phyloP scores from a whole-genome alignment of 2,888 invertebrate species.

The Caenorhabditis angaria region DNA sequence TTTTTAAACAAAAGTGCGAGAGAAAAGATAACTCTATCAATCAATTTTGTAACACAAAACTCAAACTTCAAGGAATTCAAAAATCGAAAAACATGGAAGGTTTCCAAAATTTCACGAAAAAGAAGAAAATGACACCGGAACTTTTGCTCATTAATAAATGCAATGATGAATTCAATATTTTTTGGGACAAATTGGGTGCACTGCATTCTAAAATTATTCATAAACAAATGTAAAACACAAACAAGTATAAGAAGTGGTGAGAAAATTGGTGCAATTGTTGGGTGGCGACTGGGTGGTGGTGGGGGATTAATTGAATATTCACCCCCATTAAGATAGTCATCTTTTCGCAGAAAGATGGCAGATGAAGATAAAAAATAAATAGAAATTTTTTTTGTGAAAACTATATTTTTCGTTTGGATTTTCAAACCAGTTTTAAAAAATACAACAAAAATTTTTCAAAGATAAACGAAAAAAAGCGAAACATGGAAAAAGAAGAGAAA shows the following conservation, averaged over 20 bases:
- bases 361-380: not conserved
- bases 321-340: slow-evolving; percentile 2
- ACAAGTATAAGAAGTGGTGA: no score
- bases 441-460: not conserved
- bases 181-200: no score
- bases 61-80: slow-evolving; percentile 7
- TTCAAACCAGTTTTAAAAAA: no score
- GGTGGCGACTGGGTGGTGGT: not conserved
- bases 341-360: not conserved
- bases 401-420: no score
- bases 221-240: not conserved
- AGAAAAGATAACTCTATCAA: no score
- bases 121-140: not conserved
- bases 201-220: not conserved
- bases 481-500: slow-evolving; percentile 9
- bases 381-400: no score
- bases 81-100: slow-evolving; percentile 12
- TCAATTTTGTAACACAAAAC: no score
- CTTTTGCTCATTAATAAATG: not conserved
- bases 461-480: not conserved
- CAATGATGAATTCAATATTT: no score
- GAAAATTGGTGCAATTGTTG: slow-evolving; percentile 1
- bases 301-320: not conserved
- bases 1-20: no score
- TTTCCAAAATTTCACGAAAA: slow-evolving; percentile 9